Evolutionary conservation across 2,888 invertebrate genomes (phyloP).

Genomic region (Caenorhabditis sp.): DNA sequence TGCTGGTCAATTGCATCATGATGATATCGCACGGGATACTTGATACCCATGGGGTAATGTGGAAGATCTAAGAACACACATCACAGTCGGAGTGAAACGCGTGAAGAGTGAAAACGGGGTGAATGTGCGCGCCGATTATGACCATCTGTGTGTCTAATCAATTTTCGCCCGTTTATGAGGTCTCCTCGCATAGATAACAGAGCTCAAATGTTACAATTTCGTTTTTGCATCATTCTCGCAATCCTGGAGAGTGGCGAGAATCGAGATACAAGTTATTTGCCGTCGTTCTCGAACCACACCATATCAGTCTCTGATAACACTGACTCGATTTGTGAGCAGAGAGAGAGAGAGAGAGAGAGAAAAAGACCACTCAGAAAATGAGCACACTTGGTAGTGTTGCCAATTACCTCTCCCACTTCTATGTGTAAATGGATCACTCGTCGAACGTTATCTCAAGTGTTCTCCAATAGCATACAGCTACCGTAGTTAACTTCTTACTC

Average conservation of each 20-base stretch:
- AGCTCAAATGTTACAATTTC: slow-evolving; percentile 61
- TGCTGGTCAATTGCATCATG: slow-evolving; percentile 60
- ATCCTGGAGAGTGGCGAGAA: slow-evolving; percentile 7
- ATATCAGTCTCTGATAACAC: slow-evolving; percentile 48
- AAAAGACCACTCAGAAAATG: slow-evolving; percentile 52
- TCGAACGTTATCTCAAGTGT: slow-evolving; percentile 35
- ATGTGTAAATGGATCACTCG: slow-evolving; percentile 43
- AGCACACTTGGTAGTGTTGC: slow-evolving; percentile 41
- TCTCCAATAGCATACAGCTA: slow-evolving; percentile 7
- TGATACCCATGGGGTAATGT: slow-evolving; percentile 43
- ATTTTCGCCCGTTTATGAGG: slow-evolving; percentile 50
- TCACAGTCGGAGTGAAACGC: slow-evolving; percentile 44
- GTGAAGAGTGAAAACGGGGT: slow-evolving; percentile 44
- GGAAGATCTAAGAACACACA: slow-evolving; percentile 63
- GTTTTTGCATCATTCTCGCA: slow-evolving; percentile 52
- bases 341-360: no score
- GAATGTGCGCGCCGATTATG: slow-evolving; percentile 40
- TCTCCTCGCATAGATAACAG: slow-evolving; percentile 38
- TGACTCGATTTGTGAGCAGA: slow-evolving; percentile 25
- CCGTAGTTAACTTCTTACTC: neutral
- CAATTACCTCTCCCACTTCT: neutral
- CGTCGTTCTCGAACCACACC: slow-evolving; percentile 57
- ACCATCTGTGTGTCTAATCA: slow-evolving; percentile 61
- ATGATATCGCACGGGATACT: slow-evolving; percentile 60
- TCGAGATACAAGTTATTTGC: slow-evolving; percentile 33